Evolutionary conservation across 2,888 invertebrate genomes (phyloP).

Genomic region (Linnaemya tessellans): DNA sequence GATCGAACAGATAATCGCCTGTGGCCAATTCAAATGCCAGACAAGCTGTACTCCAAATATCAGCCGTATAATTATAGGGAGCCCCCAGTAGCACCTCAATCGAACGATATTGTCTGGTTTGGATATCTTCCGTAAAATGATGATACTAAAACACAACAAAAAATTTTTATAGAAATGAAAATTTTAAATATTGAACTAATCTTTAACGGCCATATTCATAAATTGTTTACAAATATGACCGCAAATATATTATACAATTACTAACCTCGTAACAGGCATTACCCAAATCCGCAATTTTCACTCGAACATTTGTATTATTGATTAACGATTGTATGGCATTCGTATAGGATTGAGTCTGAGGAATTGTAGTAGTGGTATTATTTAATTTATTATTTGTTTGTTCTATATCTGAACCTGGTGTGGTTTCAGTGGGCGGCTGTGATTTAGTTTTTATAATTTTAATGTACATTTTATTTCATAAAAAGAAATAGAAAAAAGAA

Average conservation of each 20-base stretch:
- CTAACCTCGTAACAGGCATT: conserved; percentile 91
- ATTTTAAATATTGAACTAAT: neutral
- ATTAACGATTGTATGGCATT: conserved; percentile 83
- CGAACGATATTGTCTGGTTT: conserved; percentile 92
- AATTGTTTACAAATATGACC: neutral
- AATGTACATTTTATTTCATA: conserved; percentile 61
- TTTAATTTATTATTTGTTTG: conserved; percentile 72
- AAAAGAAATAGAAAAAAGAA: conserved; percentile 73
- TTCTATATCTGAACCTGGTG: conserved; percentile 74
- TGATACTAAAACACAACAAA: conserved; percentile 84
- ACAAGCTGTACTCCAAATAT: conserved; percentile 94
- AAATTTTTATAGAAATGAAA: neutral
- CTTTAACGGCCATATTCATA: too few species aligned
- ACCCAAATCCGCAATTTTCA: conserved; percentile 93
- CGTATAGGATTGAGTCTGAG: conserved; percentile 82
- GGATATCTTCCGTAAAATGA: conserved; percentile 93
- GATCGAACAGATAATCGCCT: conserved; percentile 94
- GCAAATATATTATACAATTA: conserved; percentile 49
- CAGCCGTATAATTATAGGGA: conserved; percentile 91
- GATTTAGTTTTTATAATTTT: conserved; percentile 50
- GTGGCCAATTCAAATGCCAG: conserved; percentile 94
- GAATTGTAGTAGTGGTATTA: conserved; percentile 78
- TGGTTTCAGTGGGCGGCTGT: conserved; percentile 71
- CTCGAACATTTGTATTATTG: conserved; percentile 85
- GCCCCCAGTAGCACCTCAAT: conserved; percentile 89